These are phyloP conservation scores for Busseola fusca DNA, from an alignment of 2,888 invertebrate species.

Conservation along the genomic window DNA sequence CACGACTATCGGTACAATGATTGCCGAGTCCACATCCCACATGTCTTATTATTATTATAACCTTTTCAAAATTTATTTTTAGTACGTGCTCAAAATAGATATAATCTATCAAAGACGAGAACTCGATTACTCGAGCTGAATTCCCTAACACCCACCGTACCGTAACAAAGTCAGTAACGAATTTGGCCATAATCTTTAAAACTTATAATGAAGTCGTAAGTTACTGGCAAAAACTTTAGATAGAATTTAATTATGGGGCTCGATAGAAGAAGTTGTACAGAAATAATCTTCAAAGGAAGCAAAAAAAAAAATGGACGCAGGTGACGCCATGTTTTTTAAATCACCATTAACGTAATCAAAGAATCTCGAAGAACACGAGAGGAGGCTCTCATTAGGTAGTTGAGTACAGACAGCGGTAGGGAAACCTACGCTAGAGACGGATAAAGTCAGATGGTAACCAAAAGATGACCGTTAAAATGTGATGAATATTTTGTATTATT, in stretches of 20 bases:
- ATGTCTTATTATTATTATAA: no score
- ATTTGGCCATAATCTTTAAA: slow-evolving; percentile 46
- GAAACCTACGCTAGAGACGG: no score
- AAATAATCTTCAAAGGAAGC: background rate
- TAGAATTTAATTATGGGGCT: slow-evolving; percentile 41
- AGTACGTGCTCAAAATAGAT: slow-evolving; percentile 14
- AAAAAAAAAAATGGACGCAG: background rate
- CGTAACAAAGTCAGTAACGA: slow-evolving; percentile 38
- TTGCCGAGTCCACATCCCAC: no score
- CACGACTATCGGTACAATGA: no score
- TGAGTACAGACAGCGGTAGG: background rate
- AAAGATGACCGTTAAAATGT: background rate
- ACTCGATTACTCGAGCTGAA: slow-evolving; percentile 32
- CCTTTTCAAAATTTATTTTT: background rate
- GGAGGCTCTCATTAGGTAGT: background rate
- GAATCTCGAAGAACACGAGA: slow-evolving; percentile 7
- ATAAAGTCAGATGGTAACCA: background rate
- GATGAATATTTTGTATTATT: background rate
- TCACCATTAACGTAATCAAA: slow-evolving; percentile 9
- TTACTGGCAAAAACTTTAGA: slow-evolving; percentile 39
- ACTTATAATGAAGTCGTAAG: slow-evolving; percentile 60
- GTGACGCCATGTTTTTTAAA: slow-evolving; percentile 5
- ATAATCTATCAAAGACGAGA: slow-evolving; percentile 35
- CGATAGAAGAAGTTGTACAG: slow-evolving; percentile 11
- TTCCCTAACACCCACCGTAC: slow-evolving; percentile 26